Base-by-base conservation (phyloP, 2,797 vertebrate genomes). In the Mallotus villosus region DNA sequence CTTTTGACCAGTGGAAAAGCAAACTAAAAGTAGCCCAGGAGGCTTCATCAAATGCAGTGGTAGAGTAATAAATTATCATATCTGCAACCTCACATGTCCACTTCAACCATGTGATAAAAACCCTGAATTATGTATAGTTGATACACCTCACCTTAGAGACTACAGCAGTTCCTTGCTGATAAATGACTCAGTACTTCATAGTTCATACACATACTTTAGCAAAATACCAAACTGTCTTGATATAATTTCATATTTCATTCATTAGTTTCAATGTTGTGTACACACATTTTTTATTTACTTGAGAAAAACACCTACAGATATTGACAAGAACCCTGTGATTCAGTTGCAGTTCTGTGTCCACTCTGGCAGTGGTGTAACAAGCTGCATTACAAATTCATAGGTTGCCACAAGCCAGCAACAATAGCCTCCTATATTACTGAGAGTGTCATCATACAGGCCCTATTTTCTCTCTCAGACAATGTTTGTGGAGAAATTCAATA, bases 21-120 rank as follows among this genome's bases (percentile, higher is more conserved):
- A 58, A 21, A 22, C 19, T 58, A 58, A 58, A 58, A 7, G 22
- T n/a, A 22, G 19, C 55, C 55, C 22, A 21, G 6, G n/a, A n/a
- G 55, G 55, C n/a, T 58, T 22, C 19, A 58, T 58, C 55, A 58
- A 21, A 58, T 58, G 22, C 55, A n/a, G 19, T 21, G 19, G n/a
- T 22, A 58, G 17, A 22, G 22, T 11, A 58, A 58, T 58, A 58
- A 58, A n/a, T n/a, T 27, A 24, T 53, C 49, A 53, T 67, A 67
- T 67, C 65, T 55, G 49, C 55, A 27, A 16, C 16, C 2, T 67
- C 65, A 51, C 22, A 67, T 27, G 14, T n/a, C 41, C 41, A 19
- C 65, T 67, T 24, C 64, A 51, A 66, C 64, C 17, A 24, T 66
- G 64, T 25, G 41, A 66, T 17, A 14, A 25, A 22, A 46, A 46